A percentile compares a stretch with the other conserved stretches of the same genome.
Conservation (phyloP, 1,140 invertebrate genomes). For the Mercenaria mercenaria region DNA sequence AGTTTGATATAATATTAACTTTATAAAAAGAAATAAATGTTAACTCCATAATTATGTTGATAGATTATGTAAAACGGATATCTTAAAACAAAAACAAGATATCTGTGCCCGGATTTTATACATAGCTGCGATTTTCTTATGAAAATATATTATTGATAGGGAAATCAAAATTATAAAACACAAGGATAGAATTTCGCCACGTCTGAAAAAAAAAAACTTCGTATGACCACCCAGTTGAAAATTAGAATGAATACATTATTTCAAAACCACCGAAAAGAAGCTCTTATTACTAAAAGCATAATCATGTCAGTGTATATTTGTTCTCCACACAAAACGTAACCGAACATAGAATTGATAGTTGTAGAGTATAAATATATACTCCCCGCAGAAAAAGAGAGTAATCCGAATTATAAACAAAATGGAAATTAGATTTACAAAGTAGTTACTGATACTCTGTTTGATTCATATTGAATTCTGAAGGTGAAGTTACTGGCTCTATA, state of each 20-base stretch:
- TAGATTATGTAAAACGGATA: too few relatives aligned
- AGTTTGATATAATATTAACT: too few relatives aligned
- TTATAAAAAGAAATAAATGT: too few relatives aligned
- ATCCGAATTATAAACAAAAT: constrained; percentile 45
- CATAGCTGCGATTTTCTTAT: too few relatives aligned
- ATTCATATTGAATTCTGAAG: constrained; percentile 33
- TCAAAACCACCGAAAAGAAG: not conserved
- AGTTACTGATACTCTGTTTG: constrained; percentile 61
- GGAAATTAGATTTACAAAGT: constrained; percentile 21
- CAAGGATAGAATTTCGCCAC: too few relatives aligned
- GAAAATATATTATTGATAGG: too few relatives aligned
- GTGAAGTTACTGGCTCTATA: not conserved
- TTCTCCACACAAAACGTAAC: not conserved
- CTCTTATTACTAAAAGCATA: not conserved
- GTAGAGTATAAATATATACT: not conserved
- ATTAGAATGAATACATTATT: too few relatives aligned
- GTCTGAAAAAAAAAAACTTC: too few relatives aligned
- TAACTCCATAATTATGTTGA: too few relatives aligned
- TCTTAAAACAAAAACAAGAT: too few relatives aligned
- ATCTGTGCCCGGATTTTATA: too few relatives aligned
- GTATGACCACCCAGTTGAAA: not conserved
- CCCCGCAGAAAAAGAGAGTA: not conserved
- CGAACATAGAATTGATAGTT: constrained; percentile 17
- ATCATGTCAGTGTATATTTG: not conserved
- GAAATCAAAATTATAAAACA: too few relatives aligned